Base-by-base conservation (phyloP, 2,888 invertebrate species). In the Sarcophaga carnaria region DNA sequence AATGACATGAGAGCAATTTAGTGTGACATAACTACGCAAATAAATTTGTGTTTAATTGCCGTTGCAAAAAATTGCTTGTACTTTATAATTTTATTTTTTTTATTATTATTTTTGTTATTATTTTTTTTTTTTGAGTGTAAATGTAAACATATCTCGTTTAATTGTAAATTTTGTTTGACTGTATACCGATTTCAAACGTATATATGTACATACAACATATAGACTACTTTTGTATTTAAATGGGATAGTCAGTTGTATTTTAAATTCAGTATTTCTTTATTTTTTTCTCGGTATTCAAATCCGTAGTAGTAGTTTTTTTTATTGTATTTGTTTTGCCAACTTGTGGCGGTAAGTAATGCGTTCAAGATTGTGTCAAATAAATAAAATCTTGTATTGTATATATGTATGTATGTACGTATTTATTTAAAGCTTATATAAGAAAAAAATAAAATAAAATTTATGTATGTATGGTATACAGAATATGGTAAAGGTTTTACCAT, bases 281-380 rank as follows among this genome's bases (percentile, higher is more conserved):
- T 71, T 71, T 71, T 37, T 37, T 59, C 8, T 76, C 27, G 54
- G 17, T 49, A 67, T 62, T n/a, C 27, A 74, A 45, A 63, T 47
- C 47, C 62, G 54, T 12, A 17, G 54, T 54, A 54, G 14, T 54
- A 67, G 27, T 71, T 71, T 5, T 25, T 20, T 37, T 59, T 59
- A 2, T 62, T n/a, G n/a, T 47, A 45, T 45, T 47, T 62, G 45
- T 74, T 62, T 47, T 59, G 5, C 6, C 4, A 37, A 20, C 47
- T 66, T 71, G 59, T 45, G 72, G 59, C 64, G 74, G n/a, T 60
- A 67, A 47, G 27, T 27, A 75, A 64, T 74, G 63, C 62, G 10
- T 63, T 17, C n/a, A 69, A 62, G 67, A 80, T 80, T 75, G 60
- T 67, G 67, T 62, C 74, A 69, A 17, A 80, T 80, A 74, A 80